Percentiles rank a stretch among this genome's conserved stretches.
phyloP scores from a whole-genome alignment of 2,888 invertebrate genomes.

The Torymus tubicola region DNA sequence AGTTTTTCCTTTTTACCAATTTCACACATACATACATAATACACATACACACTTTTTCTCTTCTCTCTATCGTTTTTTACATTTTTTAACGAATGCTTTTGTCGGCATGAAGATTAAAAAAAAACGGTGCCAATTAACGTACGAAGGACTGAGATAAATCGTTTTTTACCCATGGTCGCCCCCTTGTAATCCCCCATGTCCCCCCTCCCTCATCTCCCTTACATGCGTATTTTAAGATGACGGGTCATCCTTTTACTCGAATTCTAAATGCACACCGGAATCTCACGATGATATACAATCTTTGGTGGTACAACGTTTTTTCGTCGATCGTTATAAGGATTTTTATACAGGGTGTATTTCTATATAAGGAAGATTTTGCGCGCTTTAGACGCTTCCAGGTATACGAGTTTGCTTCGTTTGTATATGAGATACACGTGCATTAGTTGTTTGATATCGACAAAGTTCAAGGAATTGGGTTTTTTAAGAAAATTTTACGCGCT shows the following conservation, averaged over 20 bases:
- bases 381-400: constrained; percentile 44
- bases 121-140: constrained; percentile 52
- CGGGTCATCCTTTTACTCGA: constrained; percentile 53
- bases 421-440: background rate
- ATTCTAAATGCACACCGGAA: constrained; percentile 55
- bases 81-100: constrained; percentile 27
- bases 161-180: constrained; percentile 49
- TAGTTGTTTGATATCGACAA: constrained; percentile 15
- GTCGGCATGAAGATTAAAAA: constrained; percentile 33
- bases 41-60: background rate
- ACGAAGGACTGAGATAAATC: constrained; percentile 51
- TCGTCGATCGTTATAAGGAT: constrained; percentile 54
- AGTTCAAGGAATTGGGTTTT: constrained; percentile 51
- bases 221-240: constrained; percentile 45
- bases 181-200: background rate
- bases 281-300: constrained; percentile 53
- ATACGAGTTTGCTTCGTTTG: constrained; percentile 56
- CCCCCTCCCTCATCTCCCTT: constrained; percentile 10
- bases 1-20: too few species aligned
- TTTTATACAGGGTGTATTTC: constrained; percentile 60
- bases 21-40: background rate
- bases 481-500: constrained; percentile 16
- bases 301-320: constrained; percentile 54
- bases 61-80: constrained; percentile 17
- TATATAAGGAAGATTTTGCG: constrained; percentile 47